phyloP scores from a whole-genome alignment of 2,888 invertebrate species.

The Venusia cambrica region DNA sequence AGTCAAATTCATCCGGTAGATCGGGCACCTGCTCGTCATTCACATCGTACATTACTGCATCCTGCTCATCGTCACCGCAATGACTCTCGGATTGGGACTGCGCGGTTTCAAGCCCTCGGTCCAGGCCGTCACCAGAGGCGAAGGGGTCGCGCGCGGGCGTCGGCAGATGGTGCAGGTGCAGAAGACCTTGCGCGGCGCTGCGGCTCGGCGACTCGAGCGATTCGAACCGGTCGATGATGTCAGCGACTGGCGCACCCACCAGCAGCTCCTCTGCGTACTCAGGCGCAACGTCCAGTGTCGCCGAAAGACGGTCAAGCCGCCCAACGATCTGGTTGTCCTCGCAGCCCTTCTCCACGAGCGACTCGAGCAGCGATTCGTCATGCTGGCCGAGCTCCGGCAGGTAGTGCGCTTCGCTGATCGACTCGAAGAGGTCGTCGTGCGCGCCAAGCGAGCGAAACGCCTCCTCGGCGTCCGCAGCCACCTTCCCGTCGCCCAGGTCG shows the following conservation, averaged over 20 bases:
- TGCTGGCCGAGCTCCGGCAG: slow-evolving; percentile 69
- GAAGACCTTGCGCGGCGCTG: slow-evolving; percentile 66
- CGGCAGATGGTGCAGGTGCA: slow-evolving; percentile 66
- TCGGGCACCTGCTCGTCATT: slow-evolving; percentile 62
- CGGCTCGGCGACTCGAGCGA: slow-evolving; percentile 77
- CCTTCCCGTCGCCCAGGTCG: slow-evolving; percentile 58
- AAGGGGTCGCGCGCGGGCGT: slow-evolving; percentile 59
- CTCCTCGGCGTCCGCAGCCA: slow-evolving; percentile 55
- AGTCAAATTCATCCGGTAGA: slow-evolving; percentile 45
- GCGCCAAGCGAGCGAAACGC: slow-evolving; percentile 58
- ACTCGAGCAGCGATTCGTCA: slow-evolving; percentile 81
- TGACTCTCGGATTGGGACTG: slow-evolving; percentile 42
- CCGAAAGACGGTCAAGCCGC: slow-evolving; percentile 62
- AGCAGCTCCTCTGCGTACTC: slow-evolving; percentile 73
- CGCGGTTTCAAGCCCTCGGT: slow-evolving; percentile 36
- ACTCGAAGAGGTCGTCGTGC: slow-evolving; percentile 72
- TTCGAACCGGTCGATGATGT: slow-evolving; percentile 83
- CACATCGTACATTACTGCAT: slow-evolving; percentile 52
- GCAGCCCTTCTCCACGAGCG: slow-evolving; percentile 82
- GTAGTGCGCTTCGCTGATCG: slow-evolving; percentile 73
- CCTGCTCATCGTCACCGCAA: slow-evolving; percentile 38
- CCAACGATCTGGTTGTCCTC: slow-evolving; percentile 81
- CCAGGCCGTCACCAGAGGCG: slow-evolving; percentile 53
- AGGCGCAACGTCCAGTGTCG: slow-evolving; percentile 59
- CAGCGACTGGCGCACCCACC: slow-evolving; percentile 73